Base-by-base conservation (phyloP, 2,797 vertebrate genomes). In the Cirrhinus mrigala region DNA sequence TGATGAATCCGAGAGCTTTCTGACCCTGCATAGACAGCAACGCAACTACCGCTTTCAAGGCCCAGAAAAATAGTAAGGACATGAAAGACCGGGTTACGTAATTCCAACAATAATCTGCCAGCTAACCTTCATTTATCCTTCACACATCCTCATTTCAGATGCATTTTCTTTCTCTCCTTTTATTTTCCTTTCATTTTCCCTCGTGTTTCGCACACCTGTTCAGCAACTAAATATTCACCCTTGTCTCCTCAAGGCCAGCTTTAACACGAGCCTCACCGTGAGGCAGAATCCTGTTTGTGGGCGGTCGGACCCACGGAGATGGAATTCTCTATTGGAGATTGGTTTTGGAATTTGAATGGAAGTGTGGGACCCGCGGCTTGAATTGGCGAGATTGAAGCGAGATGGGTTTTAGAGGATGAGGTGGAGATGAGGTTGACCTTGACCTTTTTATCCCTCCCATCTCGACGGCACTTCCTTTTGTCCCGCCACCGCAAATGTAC, bases 401-500 rank as follows among this genome's bases (percentile, higher is more conserved):
- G 89, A 91, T 91, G 89, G 83, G 88, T 89, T 89, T 91, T 90
- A 86, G 88, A 90, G 86, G 88, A 89, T 88, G 87, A 90, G 87
- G 83, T 86, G 77, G 91, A 94, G 92, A 94, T 94, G 93, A 94
- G 92, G 92, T 91, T 94, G 95, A 95, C 94, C 94, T 91, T 89
- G 88, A 92, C 93, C 92, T 92, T 94, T 94, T 93, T 91, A 93
- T 93, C 90, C 81, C 87, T 88, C 88, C 77, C 85, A 88, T 90
- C 89, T 87, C 68, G 73, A 90, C 85, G 83, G 83, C 80, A 89
- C 89, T 90, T 90, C 88, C 88, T 90, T 88, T 90, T 90, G 89
- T 90, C 88, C 83, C 87, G 71, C 75, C 64, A 85, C 81, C 44
- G 76, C 88, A 88, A 89, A 88, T 89, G 85, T 88, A 89, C 89